Percentiles rank a stretch among this genome's conserved stretches.
phyloP scores from a whole-genome alignment of 2,797 vertebrate genomes.

The Morus bassanus region DNA sequence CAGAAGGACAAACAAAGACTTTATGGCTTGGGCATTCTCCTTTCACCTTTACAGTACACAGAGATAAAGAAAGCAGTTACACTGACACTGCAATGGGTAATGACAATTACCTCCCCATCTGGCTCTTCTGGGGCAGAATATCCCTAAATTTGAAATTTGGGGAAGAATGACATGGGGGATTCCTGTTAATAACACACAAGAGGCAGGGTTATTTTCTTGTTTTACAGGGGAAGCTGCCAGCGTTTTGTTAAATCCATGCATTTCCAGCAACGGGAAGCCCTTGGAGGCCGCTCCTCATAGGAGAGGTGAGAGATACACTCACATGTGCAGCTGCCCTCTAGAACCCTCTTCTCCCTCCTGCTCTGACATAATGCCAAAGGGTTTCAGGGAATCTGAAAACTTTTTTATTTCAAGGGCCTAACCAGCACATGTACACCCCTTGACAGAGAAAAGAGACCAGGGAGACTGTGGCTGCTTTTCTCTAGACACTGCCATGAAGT shows the following conservation, averaged over 20 bases:
- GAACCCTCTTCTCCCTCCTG: not conserved
- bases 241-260: not conserved
- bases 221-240: not conserved
- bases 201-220: not conserved
- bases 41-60: not conserved
- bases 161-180: not conserved
- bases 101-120: not conserved
- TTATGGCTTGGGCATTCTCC: not conserved
- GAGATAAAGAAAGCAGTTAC: not conserved
- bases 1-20: not conserved
- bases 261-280: not conserved
- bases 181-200: not conserved
- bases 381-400: not conserved
- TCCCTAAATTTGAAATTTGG: not conserved
- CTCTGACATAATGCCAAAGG: not conserved
- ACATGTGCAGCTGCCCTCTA: fast-evolving
- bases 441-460: not conserved
- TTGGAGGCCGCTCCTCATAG: not conserved
- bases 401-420: not conserved
- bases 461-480: not conserved
- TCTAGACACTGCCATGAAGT: not conserved
- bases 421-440: not conserved
- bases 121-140: not conserved
- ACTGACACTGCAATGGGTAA: not conserved
- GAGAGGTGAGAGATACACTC: not conserved